Evolutionary conservation across 1,140 invertebrate species (phyloP), one percentile per base, ranked within the genome.

Genomic region (Arctopsyche grandis): DNA sequence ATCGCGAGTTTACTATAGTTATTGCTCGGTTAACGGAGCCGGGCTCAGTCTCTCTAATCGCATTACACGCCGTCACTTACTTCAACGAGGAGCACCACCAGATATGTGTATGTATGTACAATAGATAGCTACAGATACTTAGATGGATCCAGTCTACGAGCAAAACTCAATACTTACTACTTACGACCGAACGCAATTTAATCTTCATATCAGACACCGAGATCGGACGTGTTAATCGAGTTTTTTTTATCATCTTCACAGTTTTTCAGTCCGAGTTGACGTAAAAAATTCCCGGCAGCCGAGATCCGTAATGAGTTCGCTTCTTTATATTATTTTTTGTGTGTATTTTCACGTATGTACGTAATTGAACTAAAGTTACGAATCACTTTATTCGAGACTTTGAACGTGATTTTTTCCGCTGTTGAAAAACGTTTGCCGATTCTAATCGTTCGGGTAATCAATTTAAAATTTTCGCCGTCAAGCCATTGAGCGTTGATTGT

Each of bases 1-100:
- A 69, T 69, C 66, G 66, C 66, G 12, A 69, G 66, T 38, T 69
- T 71, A 26, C 22, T 21, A 16, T 46, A 46, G 46, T 71, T 71
- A 71, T 71, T 38, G 14, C 24, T 66, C 16, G 38, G 69, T 71
- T 21, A 71, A 71, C 69, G 43, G 38, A 22, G 69, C 19, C 60
- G 14, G 24, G 60, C 24, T 66, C 26, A 16, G 21, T 16, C 14
- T 60, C 38, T 69, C 24, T 26, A 29, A 69, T 69, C 66, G 10
- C 19, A 66, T 69, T 29, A 69, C 38, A 38, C 26, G 66, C 66
- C 66, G 14, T 38, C 66, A 44, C 66, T 69, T 60, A 38, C 10
- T 10, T 14, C 66, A 44, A n/a, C 66, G 5, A 12, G 26, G 48
- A 58, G 10, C 21, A 16, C 14, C 14, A 21, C 14, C 52, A 58